Conservation (phyloP, 2,113 vertebrate genomes). For the Scomber colias region DNA sequence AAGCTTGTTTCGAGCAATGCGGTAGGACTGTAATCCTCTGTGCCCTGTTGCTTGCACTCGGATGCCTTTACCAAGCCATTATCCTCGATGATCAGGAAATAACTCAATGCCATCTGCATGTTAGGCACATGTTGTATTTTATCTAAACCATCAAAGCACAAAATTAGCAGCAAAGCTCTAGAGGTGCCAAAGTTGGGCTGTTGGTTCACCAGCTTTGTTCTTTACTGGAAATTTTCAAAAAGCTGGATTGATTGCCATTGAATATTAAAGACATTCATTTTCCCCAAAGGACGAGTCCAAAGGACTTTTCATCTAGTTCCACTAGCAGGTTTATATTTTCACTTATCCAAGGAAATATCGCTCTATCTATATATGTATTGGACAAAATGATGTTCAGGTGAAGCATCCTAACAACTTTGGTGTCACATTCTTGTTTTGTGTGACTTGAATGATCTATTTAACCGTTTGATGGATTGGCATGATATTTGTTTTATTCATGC, state of each 20-base stretch:
- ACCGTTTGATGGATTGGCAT: too few species aligned
- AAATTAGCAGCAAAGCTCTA: neutral
- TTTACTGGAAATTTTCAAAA: neutral
- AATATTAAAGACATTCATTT: neutral
- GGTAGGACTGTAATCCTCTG: slow-evolving; percentile 44
- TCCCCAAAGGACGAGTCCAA: neutral
- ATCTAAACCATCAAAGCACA: neutral
- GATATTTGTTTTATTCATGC: too few species aligned
- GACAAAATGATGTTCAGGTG: too few species aligned
- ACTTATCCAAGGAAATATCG: too few species aligned
- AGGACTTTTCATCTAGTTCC: neutral
- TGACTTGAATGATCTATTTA: too few species aligned
- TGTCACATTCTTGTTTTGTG: too few species aligned
- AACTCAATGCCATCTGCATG: slow-evolving; percentile 1
- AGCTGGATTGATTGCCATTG: neutral
- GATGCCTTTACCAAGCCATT: slow-evolving; percentile 12
- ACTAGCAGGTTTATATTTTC: neutral
- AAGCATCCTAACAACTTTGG: too few species aligned
- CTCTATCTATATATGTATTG: too few species aligned
- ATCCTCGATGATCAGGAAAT: neutral
- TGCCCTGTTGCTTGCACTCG: slow-evolving; percentile 4
- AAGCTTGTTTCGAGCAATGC: slow-evolving; percentile 38
- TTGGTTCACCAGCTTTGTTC: neutral
- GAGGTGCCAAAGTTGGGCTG: neutral
- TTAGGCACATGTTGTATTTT: neutral